Evolutionary conservation across 2,888 invertebrate species (phyloP), one percentile per base, ranked within the genome.

Genomic region (Neoascia interrupta): DNA sequence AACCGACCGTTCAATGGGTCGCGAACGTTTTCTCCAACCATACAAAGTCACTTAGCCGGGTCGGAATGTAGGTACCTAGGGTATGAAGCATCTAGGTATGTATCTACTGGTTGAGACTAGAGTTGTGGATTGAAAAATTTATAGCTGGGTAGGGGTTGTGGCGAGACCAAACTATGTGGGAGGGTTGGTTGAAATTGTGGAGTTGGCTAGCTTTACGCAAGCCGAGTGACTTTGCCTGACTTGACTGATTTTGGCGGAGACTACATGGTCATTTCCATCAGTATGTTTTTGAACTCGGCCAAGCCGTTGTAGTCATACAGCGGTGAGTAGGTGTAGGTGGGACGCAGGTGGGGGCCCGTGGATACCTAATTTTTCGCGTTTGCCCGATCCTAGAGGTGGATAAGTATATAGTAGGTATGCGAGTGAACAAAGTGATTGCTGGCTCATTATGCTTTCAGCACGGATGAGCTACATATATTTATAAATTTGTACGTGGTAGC

Each of bases 371-470:
- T 56, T 75, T 70, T 63, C 18, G 63, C 75, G 31, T 75, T 54
- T 47, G 56, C 51, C 34, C 39, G 21, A 61, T 21, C 43, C 41
- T 49, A 72, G 26, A 54, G 54, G 60, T 75, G n/a, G 8, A 26
- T 16, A 15, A 8, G 45, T 36, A 36, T 19, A 16, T 41, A 41
- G 3, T 19, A 15, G 43, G 45, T 36, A 45, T 41, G 51, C 16
- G 43, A 47, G 28, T 16, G 28, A 60, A 49, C 37, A 18, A 73
- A 61, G 68, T 73, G 72, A 73, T 79, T 79, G 79, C 66, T 72
- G 79, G 79, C 60, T 73, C 66, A 79, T 73, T 73, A 73, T 73
- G 66, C 45, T 79, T 73, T 79, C 73, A 73, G 54, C 73, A 66
- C 66, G 73, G 66, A 73, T 73, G 66, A 73, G 66, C 49, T 61